These are phyloP conservation scores for Drosophila seguyi DNA, from an alignment of 1,140 invertebrate genomes.

Conservation along the genomic window DNA sequence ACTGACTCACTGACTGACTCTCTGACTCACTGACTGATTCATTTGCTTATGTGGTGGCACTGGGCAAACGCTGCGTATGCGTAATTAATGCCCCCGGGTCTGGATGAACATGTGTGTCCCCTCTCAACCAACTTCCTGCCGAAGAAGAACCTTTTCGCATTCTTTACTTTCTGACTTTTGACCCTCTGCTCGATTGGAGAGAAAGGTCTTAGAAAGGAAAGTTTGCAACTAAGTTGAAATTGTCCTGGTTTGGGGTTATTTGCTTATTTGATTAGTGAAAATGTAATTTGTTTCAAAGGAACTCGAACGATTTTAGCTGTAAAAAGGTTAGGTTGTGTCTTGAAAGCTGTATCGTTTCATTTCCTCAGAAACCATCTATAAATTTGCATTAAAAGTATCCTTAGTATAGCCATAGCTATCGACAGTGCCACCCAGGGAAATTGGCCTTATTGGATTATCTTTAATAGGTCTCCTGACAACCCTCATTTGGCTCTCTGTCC, in stretches of 20 bases:
- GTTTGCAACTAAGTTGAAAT: constrained; percentile 67
- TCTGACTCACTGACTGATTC: constrained; percentile 20
- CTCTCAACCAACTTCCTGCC: neutral
- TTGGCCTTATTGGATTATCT: constrained; percentile 25
- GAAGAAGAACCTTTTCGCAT: constrained; percentile 1
- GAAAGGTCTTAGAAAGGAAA: constrained; percentile 5
- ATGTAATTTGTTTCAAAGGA: constrained; percentile 21
- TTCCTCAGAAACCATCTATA: neutral
- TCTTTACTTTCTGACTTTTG: constrained; percentile 35
- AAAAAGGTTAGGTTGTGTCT: neutral
- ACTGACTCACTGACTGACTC: constrained; percentile 6
- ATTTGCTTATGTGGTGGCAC: constrained; percentile 29
- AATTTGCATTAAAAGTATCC: neutral
- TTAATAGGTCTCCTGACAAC: constrained; percentile 28
- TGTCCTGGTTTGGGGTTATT: constrained; percentile 52
- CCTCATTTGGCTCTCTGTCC: constrained; percentile 3
- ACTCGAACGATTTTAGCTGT: neutral
- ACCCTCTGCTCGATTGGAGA: constrained; percentile 9
- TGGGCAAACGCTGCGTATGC: constrained; percentile 62
- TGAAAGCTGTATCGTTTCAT: no score
- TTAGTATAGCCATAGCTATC: no score
- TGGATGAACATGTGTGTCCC: constrained; percentile 61
- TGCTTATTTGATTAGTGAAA: constrained; percentile 44
- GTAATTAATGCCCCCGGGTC: constrained; percentile 69
- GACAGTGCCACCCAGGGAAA: constrained; percentile 3